Percentiles rank a stretch among this genome's conserved stretches.
Evolutionary conservation across 2,113 vertebrate species (phyloP).

Genomic region (Poicephalus meyeri): DNA sequence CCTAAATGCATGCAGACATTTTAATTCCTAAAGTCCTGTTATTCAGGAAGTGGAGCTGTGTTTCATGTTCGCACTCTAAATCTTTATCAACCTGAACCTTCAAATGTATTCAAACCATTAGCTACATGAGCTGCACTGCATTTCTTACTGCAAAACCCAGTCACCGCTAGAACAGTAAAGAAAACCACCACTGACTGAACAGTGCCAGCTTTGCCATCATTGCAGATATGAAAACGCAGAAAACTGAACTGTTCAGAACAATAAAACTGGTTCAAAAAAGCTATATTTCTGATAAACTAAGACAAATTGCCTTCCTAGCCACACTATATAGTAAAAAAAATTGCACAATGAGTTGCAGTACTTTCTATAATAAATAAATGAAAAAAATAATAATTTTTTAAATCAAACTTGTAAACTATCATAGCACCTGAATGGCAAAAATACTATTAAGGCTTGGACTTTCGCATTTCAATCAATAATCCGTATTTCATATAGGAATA

Average conservation of each 20-base stretch:
- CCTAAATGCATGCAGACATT: neutral
- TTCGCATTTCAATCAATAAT: neutral
- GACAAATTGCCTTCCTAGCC: neutral
- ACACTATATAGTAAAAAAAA: neutral
- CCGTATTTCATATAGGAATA: fast-evolving
- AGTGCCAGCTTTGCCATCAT: neutral
- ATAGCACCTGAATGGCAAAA: neutral
- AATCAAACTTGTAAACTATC: neutral
- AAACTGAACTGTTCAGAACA: neutral
- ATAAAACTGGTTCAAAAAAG: neutral
- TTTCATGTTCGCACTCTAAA: neutral
- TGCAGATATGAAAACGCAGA: neutral
- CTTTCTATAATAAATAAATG: neutral
- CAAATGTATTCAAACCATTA: neutral
- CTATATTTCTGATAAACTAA: neutral
- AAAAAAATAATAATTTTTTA: neutral
- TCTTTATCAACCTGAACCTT: neutral
- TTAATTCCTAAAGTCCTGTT: neutral
- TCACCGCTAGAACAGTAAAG: neutral
- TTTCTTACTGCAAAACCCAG: neutral
- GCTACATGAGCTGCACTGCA: neutral
- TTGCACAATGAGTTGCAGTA: neutral
- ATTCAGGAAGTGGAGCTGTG: neutral
- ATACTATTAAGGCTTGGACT: neutral
- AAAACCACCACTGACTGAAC: neutral